Evolutionary conservation across 2,113 vertebrate species (phyloP), one percentile per base, ranked within the genome.

Genomic region (Tachuris rubrigastra): DNA sequence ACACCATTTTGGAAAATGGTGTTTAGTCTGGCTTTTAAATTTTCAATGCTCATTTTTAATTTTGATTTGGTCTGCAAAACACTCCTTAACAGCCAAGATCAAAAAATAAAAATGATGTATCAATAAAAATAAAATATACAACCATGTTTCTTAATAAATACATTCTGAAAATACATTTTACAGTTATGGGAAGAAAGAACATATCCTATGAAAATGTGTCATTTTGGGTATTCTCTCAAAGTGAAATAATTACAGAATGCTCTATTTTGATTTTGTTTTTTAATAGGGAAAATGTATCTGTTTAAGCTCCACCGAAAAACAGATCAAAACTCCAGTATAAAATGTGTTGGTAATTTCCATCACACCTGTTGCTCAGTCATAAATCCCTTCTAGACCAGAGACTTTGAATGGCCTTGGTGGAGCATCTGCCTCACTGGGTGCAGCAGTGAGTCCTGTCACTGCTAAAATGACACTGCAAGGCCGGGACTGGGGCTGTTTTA

Each of bases 1-100:
- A 23, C 8, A 37, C 2, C 2, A 0, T 27, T 53, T 85, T n/a
- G 1, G 19, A 63, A 58, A 73, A 52, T 6, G 5, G 4, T 47
- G 18, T 33, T 77, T 17, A 16, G 7, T 67, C 31, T 5, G 6
- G 22, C 53, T 59, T 79, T 56, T 11, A n/a, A 20, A 14, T 33
- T 22, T 62, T 62, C 14, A 41, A 0, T 39, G 20, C 14, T 69
- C 15, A n/a, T 19, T 50, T 42, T 89, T n/a, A 50, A 55, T 44
- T 50, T 63, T 63, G 6, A 33, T 31, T 68, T 62, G 17, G 7
- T 37, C 27, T n/a, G 21, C 30, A 56, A 63, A 74, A 18, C 5
- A 8, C 30, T 68, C 35, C n/a, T 49, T 18, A 55, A 5, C 7
- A 30, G 4, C 9, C 35, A 33, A n/a, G 23, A 68, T 68, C 42